Conservation (phyloP, 1,140 invertebrate species). For the Platorchestia sp. region DNA sequence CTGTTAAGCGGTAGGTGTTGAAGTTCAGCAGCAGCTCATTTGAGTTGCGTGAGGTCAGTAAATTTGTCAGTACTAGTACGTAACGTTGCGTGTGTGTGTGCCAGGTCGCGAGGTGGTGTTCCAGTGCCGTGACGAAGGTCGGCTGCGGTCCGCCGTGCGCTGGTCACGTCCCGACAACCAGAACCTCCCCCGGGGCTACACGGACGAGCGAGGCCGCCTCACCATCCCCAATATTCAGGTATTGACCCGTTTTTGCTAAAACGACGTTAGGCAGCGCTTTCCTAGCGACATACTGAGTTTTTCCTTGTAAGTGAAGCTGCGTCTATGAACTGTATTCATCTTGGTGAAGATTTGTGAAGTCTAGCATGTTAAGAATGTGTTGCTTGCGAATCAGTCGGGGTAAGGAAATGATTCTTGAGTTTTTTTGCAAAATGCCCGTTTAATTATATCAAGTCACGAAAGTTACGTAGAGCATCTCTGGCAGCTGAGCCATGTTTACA, state of each 20-base stretch:
- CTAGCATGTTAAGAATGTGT: too few relatives aligned
- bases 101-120: constrained; percentile 90
- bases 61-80: background rate
- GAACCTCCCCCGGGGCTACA: constrained; percentile 80
- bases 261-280: too few relatives aligned
- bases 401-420: too few relatives aligned
- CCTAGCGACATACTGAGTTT: too few relatives aligned
- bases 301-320: too few relatives aligned
- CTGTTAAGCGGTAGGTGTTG: background rate
- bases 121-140: constrained; percentile 91
- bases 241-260: background rate
- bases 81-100: background rate
- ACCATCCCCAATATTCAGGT: constrained; percentile 87
- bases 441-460: too few relatives aligned
- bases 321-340: too few relatives aligned
- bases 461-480: too few relatives aligned
- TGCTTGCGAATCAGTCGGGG: too few relatives aligned
- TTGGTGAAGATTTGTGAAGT: too few relatives aligned
- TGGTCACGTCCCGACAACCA: constrained; percentile 82
- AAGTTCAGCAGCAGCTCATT: background rate
- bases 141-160: constrained; percentile 79
- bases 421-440: too few relatives aligned
- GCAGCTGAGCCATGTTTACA: too few relatives aligned
- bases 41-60: background rate
- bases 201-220: constrained; percentile 81